Base-by-base conservation (phyloP, 2,113 vertebrate genomes). In the Neomonachus schauinslandi region DNA sequence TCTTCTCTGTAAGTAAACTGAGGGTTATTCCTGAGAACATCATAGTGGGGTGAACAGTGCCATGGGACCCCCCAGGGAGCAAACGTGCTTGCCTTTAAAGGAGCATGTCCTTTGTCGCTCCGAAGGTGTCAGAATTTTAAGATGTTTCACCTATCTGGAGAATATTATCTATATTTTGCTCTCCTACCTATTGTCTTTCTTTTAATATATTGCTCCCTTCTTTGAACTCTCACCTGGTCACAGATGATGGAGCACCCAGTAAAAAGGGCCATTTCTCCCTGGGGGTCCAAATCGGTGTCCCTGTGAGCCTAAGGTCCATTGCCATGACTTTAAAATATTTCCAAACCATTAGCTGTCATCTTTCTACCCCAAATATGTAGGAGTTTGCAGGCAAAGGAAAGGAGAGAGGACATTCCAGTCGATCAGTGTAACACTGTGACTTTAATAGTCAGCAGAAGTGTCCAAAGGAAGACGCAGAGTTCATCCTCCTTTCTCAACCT, bases 1-100 rank as follows among this genome's bases (percentile, higher is more conserved):
- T 99, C 98, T 96, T 99, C 94, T 99, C 99, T 33, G 99, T 99
- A 98, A 99, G 99, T 99, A 46, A 36, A 6, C 5, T 0, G 10
- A 9, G 4, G 5, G 12, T 18, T 2, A 11, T 31, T 53, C 42
- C 59, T 0, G 18, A 11, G 26, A 63, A 19, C 33, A 0, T 4
- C 2, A 0, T 2, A 10, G 18, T 1, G 31, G 42, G 11, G 10
- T 3, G 1, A 18, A 9, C 5, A 7, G 21, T 2, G 1, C 65
- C 1, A 1, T 1, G 6, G 59, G 36, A 33, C 15, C 7, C 26
- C 1, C 13, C 19, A 12, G n/a, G 26, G 31, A 7, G 10, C 2
- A n/a, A 39, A 5, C 1, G 0, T 6, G 7, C 59, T 13, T 24
- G 12, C 3, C 36, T 10, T 4, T 7, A 12, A 36, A 7, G 55